These are phyloP conservation scores for Cardiocondyla obscurior DNA, from an alignment of 1,140 invertebrate genomes.

Conservation along the genomic window DNA sequence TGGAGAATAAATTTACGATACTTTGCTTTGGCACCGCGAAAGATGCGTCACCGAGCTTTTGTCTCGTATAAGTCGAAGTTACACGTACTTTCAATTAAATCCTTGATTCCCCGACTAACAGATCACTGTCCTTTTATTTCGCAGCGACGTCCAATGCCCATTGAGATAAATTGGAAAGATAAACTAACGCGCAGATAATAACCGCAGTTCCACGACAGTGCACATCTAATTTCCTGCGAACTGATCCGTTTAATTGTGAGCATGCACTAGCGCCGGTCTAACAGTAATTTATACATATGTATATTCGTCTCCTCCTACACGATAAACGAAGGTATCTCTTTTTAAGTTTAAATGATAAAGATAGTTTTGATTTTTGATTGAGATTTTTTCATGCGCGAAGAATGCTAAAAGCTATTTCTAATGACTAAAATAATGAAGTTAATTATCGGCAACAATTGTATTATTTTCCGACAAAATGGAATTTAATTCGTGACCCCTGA, in stretches of 20 bases:
- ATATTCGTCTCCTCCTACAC: background rate
- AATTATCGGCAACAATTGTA: background rate
- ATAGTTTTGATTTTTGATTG: no score
- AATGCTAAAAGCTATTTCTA: background rate
- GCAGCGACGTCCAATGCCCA: background rate
- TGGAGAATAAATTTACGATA: slow-evolving; percentile 32
- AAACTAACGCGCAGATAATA: background rate
- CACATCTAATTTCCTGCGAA: background rate
- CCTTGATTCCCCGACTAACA: background rate
- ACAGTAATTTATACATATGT: background rate
- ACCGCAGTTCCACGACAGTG: background rate
- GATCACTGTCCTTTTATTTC: background rate
- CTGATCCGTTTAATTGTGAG: background rate
- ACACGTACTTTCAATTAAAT: slow-evolving; percentile 22
- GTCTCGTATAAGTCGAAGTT: background rate
- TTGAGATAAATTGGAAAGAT: slow-evolving; percentile 3
- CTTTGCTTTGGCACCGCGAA: background rate
- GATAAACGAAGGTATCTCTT: background rate
- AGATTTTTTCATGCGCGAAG: background rate
- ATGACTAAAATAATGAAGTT: background rate
- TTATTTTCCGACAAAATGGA: background rate
- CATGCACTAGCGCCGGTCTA: background rate
- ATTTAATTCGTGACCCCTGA: background rate
- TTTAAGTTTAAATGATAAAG: background rate
- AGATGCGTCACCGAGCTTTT: background rate